These are phyloP conservation scores for Emmelina monodactyla DNA, from an alignment of 2,888 invertebrate genomes.

Conservation along the genomic window DNA sequence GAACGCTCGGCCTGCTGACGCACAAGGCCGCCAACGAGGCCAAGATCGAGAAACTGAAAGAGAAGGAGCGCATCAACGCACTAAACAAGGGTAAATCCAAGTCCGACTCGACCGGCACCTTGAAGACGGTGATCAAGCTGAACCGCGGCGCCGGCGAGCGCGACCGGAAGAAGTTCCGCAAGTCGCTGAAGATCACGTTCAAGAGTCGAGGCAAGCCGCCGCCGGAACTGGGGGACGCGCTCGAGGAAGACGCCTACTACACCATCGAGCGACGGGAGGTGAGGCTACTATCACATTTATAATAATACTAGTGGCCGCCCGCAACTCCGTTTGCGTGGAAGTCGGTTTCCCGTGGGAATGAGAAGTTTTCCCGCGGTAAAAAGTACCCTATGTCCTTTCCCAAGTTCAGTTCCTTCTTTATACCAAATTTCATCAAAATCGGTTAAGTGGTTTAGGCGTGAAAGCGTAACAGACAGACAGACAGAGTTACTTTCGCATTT, in stretches of 20 bases:
- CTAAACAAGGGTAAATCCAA: slow-evolving; percentile 35
- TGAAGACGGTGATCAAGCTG: slow-evolving; percentile 85
- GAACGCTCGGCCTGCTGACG: slow-evolving; percentile 78
- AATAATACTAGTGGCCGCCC: too few relatives aligned
- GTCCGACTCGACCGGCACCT: slow-evolving; percentile 76
- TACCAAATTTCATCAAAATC: too few relatives aligned
- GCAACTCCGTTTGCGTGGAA: too few relatives aligned
- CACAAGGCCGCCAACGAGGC: slow-evolving; percentile 77
- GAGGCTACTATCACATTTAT: slow-evolving; percentile 22
- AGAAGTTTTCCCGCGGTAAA: too few relatives aligned
- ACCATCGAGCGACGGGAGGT: slow-evolving; percentile 72
- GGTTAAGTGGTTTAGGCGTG: too few relatives aligned
- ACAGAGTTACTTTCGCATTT: too few relatives aligned
- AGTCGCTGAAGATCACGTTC: slow-evolving; percentile 80
- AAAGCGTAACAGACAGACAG: too few relatives aligned
- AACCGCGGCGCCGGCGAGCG: slow-evolving; percentile 59
- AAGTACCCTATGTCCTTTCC: too few relatives aligned
- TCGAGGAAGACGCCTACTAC: slow-evolving; percentile 65
- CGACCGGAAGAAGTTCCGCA: slow-evolving; percentile 71
- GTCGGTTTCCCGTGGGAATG: too few relatives aligned
- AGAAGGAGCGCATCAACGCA: slow-evolving; percentile 45
- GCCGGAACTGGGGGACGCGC: slow-evolving; percentile 39
- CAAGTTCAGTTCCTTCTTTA: too few relatives aligned
- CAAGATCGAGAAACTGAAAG: slow-evolving; percentile 63
- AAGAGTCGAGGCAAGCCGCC: slow-evolving; percentile 67